Conservation (phyloP, 2,113 vertebrate species). For the Coryphaenoides rupestris region DNA sequence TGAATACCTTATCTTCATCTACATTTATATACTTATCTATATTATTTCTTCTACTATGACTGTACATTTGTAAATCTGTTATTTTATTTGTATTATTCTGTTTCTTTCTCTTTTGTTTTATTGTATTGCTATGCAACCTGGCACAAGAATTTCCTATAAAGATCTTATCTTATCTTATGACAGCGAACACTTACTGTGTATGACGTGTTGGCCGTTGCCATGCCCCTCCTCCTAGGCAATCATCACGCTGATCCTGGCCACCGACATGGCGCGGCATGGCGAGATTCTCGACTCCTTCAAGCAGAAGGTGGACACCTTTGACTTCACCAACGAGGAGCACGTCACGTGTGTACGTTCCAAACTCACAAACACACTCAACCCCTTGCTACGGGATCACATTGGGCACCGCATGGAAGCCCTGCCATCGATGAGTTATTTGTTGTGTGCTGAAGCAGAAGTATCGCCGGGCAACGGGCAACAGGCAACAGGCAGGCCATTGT, state of each 20-base stretch:
- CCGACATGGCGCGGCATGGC: slow-evolving; percentile 93
- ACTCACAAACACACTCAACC: neutral
- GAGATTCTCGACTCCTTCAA: slow-evolving; percentile 96
- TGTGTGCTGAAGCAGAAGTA: neutral
- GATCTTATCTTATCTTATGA: too few relatives aligned
- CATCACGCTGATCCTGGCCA: slow-evolving; percentile 93
- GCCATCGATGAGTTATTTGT: slow-evolving; percentile 7
- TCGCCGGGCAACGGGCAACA: slow-evolving; percentile 5
- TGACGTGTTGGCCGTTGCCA: neutral
- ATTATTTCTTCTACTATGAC: too few relatives aligned
- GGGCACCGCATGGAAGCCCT: neutral
- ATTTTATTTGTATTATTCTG: too few relatives aligned
- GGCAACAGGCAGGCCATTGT: slow-evolving; percentile 22
- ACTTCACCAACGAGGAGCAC: slow-evolving; percentile 93
- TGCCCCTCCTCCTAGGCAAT: slow-evolving; percentile 76
- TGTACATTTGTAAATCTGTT: too few relatives aligned
- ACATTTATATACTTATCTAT: too few relatives aligned
- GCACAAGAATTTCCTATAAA: too few relatives aligned
- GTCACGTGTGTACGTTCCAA: slow-evolving; percentile 79
- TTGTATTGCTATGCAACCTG: too few relatives aligned
- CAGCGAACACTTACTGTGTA: too few relatives aligned
- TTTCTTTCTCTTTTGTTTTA: too few relatives aligned
- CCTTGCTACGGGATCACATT: neutral
- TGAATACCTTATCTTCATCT: too few relatives aligned
- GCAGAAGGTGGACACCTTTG: slow-evolving; percentile 88